Evolutionary conservation across 2,888 invertebrate species (phyloP).

Genomic region (Agrotis puta): DNA sequence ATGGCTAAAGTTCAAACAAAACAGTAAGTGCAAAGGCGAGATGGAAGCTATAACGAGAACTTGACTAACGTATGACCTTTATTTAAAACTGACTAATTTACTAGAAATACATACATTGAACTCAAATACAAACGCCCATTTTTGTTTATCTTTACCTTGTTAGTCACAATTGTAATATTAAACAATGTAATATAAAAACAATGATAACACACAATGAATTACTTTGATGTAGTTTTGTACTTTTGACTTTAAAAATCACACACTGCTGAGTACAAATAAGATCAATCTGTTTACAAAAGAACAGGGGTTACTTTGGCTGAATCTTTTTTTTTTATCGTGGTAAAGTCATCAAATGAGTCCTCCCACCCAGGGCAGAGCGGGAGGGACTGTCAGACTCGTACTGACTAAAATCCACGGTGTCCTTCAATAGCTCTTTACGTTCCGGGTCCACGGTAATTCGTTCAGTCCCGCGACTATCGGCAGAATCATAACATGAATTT

Average conservation of each 20-base stretch:
- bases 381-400: too few species aligned
- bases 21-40: slow-evolving; percentile 5
- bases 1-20: slow-evolving; percentile 11
- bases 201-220: slow-evolving; percentile 7
- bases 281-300: background rate
- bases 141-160: slow-evolving; percentile 9
- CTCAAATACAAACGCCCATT: background rate
- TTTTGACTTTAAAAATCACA: slow-evolving; percentile 18
- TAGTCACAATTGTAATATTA: slow-evolving; percentile 7
- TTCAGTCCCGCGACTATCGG: too few species aligned
- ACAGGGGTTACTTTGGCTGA: too few species aligned
- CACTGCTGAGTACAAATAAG: background rate
- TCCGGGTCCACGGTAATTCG: too few species aligned
- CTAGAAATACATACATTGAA: slow-evolving; percentile 5
- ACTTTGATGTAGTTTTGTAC: slow-evolving; percentile 19
- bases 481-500: too few species aligned
- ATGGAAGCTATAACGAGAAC: background rate
- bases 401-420: too few species aligned
- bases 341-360: too few species aligned
- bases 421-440: too few species aligned
- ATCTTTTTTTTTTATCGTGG: too few species aligned
- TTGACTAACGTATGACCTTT: background rate
- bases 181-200: slow-evolving; percentile 8
- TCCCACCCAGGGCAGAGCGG: too few species aligned
- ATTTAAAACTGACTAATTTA: background rate